Evolutionary conservation across 2,113 vertebrate species (phyloP), one percentile per base, ranked within the genome.

Genomic region (Nycticorax nycticorax): DNA sequence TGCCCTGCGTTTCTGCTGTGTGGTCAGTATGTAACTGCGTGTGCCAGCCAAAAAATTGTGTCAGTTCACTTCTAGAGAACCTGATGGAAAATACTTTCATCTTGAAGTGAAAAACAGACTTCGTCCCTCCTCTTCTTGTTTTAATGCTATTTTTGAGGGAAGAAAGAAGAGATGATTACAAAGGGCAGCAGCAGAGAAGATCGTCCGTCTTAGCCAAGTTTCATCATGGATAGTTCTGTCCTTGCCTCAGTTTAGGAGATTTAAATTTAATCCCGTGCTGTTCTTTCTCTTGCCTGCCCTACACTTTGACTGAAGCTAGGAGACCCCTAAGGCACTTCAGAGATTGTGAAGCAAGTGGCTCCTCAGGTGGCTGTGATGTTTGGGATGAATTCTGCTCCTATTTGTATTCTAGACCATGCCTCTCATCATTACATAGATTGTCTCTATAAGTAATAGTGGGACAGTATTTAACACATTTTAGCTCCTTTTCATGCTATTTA

Each of bases 1-100:
- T 1, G 39, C 3, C 1, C 37, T 45, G 62, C 12, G 3, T 57
- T 78, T 75, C 41, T 0, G 3, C 66, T 35, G 8, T 16, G 45
- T 53, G 39, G 17, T 67, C 48, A 30, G 33, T 21, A n/a, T 4
- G 17, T 60, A 30, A 39, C 47, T 74, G 27, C 23, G 9, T 67
- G 35, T 71, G 45, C 69, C 24, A n/a, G 52, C 35, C 59, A 55
- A 74, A 74, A 85, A 80, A 19, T 5, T 6, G 12, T 48, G 15
- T 60, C 8, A 26, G 13, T 52, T 76, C 16, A 10, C 35, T 95
- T 52, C 27, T 57, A 27, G 35, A 86, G 80, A 69, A 60, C 16
- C 14, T 60, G 45, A 79, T 26, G 20, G 43, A 59, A 93, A 83
- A 24, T 69, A 53, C 15, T 86, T 86, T 88, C 7, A n/a, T 88